These are phyloP conservation scores for Seriola rivoliana DNA, from an alignment of 2,113 vertebrate genomes.

Conservation along the genomic window DNA sequence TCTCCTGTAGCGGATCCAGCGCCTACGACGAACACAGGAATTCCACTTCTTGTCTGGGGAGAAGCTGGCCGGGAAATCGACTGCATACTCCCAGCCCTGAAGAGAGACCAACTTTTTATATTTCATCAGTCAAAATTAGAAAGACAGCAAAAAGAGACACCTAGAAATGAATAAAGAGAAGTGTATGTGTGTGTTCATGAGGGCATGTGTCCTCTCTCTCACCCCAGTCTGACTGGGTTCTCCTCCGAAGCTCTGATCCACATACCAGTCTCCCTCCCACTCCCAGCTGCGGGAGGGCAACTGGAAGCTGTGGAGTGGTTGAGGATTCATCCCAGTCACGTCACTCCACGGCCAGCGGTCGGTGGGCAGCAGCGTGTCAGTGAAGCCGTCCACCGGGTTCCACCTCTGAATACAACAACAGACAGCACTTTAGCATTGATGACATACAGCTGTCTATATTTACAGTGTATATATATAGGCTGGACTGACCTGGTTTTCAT, in stretches of 20 bases:
- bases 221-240: constrained; percentile 96
- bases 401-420: constrained; percentile 87
- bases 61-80: constrained; percentile 96
- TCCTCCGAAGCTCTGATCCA: constrained; percentile 97
- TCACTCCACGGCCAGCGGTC: constrained; percentile 99
- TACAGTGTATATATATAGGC: neutral
- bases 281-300: constrained; percentile 95
- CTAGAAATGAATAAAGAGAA: neutral
- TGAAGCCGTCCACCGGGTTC: constrained; percentile 97
- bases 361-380: constrained; percentile 93
- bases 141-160: neutral
- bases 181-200: neutral
- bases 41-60: constrained; percentile 96
- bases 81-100: constrained; percentile 96
- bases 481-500: constrained; percentile 93
- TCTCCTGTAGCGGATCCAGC: constrained; percentile 97
- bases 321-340: constrained; percentile 90
- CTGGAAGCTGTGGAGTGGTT: constrained; percentile 91
- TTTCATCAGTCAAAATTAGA: neutral
- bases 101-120: neutral
- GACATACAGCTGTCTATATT: neutral
- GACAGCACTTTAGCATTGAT: neutral
- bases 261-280: constrained; percentile 99
- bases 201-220: constrained; percentile 72
- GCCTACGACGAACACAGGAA: constrained; percentile 93